Evolutionary conservation across 2,888 invertebrate species (phyloP).

Genomic region (Epinotia nisella): DNA sequence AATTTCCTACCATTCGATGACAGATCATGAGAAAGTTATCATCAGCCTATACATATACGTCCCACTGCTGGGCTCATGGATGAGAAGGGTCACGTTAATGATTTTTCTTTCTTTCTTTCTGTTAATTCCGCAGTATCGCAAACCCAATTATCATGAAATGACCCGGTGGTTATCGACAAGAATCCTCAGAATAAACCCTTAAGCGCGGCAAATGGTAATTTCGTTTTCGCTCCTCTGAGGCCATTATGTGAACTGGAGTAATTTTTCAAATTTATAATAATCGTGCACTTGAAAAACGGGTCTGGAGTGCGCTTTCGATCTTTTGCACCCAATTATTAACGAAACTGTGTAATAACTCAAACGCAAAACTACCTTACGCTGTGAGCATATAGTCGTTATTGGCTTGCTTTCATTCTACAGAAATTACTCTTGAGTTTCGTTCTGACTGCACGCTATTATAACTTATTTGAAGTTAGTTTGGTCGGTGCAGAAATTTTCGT

Average conservation of each 20-base stretch:
- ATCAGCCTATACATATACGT: too few relatives aligned
- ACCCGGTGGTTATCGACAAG: neutral
- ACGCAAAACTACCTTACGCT: neutral
- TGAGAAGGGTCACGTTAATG: too few relatives aligned
- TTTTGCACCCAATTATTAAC: conserved; percentile 23
- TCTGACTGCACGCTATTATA: neutral
- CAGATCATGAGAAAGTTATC: too few relatives aligned
- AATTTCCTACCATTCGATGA: too few relatives aligned
- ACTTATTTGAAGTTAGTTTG: neutral
- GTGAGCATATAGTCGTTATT: neutral
- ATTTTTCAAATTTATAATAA: conserved; percentile 43
- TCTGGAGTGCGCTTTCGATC: conserved; percentile 14
- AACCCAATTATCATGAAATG: neutral
- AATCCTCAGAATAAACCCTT: neutral
- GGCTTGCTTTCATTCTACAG: neutral
- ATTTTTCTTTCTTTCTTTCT: too few relatives aligned
- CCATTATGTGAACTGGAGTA: conserved; percentile 34
- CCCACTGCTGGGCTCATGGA: too few relatives aligned
- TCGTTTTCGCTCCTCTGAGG: conserved; percentile 19
- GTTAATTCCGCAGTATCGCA: too few relatives aligned
- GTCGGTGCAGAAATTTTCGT: neutral
- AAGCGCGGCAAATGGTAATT: conserved; percentile 27
- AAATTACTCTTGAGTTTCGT: neutral
- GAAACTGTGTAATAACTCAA: neutral
- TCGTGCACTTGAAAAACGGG: conserved; percentile 33